Evolutionary conservation across 92 coral and sea anemone genomes (phyloP).

Genomic region (Actinernus sp.): DNA sequence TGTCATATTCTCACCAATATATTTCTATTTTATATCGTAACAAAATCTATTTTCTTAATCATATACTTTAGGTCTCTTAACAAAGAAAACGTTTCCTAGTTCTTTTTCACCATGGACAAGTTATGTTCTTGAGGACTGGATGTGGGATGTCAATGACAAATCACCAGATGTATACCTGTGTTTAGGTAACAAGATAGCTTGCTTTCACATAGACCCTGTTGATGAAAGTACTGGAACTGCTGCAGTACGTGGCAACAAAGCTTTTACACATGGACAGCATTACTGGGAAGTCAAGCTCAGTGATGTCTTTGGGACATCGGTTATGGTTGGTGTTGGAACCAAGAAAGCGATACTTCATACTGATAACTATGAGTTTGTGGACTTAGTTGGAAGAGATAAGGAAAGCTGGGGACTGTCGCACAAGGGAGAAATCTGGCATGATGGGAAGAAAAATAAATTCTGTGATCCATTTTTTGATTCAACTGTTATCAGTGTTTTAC

Average conservation of each 20-base stretch:
- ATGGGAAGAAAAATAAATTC: conserved; percentile 70
- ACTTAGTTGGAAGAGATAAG: conserved; percentile 82
- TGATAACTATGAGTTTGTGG: conserved; percentile 79
- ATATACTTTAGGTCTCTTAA: too few species aligned
- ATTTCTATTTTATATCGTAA: too few species aligned
- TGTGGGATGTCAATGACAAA: conserved; percentile 74
- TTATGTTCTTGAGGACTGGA: conserved; percentile 73
- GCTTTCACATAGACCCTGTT: conserved; percentile 88
- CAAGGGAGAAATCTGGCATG: conserved; percentile 93
- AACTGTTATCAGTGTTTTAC: conserved; percentile 82
- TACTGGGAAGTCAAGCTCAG: conserved; percentile 96
- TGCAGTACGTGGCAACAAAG: conserved; percentile 93
- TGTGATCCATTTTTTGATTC: conserved; percentile 92
- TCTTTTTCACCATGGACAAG: conserved; percentile 65
- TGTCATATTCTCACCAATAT: too few species aligned
- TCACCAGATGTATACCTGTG: conserved; percentile 81
- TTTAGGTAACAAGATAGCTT: conserved; percentile 68
- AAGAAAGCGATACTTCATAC: conserved; percentile 78
- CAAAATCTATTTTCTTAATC: too few species aligned
- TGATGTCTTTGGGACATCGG: conserved; percentile 88
- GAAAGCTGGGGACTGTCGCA: conserved; percentile 98
- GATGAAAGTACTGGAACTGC: conserved; percentile 92
- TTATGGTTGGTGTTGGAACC: conserved; percentile 95
- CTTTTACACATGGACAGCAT: conserved; percentile 92
- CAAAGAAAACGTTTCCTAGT: not conserved